Conservation (phyloP, 1,140 invertebrate genomes). For the Globodera ellingtonae region DNA sequence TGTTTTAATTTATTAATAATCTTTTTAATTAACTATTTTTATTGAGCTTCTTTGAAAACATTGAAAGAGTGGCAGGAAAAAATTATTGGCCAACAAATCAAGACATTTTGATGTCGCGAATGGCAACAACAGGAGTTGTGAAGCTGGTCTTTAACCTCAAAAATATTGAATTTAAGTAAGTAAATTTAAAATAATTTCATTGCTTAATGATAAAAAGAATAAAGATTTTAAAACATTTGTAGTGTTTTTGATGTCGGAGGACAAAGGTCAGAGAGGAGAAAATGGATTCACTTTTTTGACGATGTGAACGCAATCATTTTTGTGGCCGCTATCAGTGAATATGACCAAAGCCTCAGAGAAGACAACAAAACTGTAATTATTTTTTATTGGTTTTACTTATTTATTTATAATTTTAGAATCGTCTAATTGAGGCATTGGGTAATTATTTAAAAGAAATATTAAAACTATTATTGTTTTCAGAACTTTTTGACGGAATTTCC, state of each 20-base stretch:
- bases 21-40: neutral
- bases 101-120: slow-evolving; percentile 92
- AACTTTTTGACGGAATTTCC: slow-evolving; percentile 66
- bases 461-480: slow-evolving; percentile 15
- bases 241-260: slow-evolving; percentile 69
- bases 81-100: slow-evolving; percentile 78
- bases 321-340: slow-evolving; percentile 57
- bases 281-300: slow-evolving; percentile 70
- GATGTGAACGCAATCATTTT: slow-evolving; percentile 52
- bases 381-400: neutral
- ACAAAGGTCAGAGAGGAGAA: slow-evolving; percentile 70
- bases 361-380: slow-evolving; percentile 39
- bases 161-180: slow-evolving; percentile 52
- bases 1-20: neutral
- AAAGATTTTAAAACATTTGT: slow-evolving; percentile 29
- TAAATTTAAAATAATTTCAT: neutral
- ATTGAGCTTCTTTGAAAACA: slow-evolving; percentile 74
- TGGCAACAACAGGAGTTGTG: slow-evolving; percentile 88
- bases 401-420: slow-evolving; percentile 63
- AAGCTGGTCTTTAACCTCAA: slow-evolving; percentile 80
- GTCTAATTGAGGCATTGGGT: slow-evolving; percentile 66
- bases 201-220: neutral
- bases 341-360: slow-evolving; percentile 46
- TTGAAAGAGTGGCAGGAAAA: slow-evolving; percentile 83
- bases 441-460: neutral